These are phyloP conservation scores for Nesometra sesokonis DNA, from an alignment of 35 echinoderm and acorn worm genomes.

Conservation along the genomic window DNA sequence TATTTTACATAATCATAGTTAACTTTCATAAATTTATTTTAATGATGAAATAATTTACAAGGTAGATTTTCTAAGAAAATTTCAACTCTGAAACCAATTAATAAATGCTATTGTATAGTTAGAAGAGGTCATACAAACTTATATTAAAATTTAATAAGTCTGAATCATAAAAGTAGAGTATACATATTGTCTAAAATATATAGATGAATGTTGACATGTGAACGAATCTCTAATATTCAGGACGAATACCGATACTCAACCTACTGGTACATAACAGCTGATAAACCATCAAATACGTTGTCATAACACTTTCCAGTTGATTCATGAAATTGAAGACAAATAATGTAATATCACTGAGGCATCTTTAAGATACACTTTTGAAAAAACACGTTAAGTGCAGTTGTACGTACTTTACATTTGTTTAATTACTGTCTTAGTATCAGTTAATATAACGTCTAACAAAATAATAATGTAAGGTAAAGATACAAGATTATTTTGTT, in stretches of 20 bases:
- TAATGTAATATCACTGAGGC: background rate
- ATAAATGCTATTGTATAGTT: no score
- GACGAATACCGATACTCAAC: background rate
- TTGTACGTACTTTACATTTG: background rate
- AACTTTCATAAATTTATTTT: no score
- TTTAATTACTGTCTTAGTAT: background rate
- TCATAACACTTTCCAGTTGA: background rate
- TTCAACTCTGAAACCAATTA: no score
- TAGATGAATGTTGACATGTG: background rate
- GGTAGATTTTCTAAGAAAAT: no score
- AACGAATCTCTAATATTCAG: background rate
- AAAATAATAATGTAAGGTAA: background rate
- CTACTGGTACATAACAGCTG: background rate
- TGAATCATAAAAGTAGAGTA: no score
- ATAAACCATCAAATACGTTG: background rate
- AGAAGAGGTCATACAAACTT: no score
- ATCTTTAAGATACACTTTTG: background rate
- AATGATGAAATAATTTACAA: no score
- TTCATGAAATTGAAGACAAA: background rate
- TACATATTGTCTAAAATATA: background rate
- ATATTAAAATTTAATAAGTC: no score
- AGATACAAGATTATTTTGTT: no score
- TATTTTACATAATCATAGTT: no score
- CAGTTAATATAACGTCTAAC: background rate
- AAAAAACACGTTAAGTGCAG: background rate